Conservation (phyloP, 2,888 invertebrate species). For the Drosophila nigricruria region DNA sequence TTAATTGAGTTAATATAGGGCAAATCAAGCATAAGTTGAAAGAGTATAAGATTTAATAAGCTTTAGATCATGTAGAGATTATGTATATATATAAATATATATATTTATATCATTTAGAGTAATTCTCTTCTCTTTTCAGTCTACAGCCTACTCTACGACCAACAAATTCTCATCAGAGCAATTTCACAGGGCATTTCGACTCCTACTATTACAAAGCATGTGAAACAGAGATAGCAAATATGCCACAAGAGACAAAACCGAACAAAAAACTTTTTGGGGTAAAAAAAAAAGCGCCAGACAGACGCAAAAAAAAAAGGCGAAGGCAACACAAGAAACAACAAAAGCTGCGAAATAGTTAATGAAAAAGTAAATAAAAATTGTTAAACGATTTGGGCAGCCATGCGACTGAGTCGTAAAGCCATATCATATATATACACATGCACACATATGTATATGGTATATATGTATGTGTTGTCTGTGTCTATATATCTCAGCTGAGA, state of each 20-base stretch:
- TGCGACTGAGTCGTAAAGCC: slow-evolving; percentile 59
- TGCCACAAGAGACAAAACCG: neutral
- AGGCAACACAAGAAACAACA: slow-evolving; percentile 34
- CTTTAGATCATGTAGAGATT: neutral
- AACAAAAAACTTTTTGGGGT: neutral
- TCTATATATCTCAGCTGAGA: slow-evolving; percentile 10
- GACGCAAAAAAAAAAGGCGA: slow-evolving; percentile 28
- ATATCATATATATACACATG: neutral
- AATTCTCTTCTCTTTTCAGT: neutral
- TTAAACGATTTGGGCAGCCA: slow-evolving; percentile 58
- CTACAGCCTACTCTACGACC: neutral
- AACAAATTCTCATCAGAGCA: no score
- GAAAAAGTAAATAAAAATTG: slow-evolving; percentile 71
- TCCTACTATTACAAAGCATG: neutral
- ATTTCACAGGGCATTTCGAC: slow-evolving; percentile 22
- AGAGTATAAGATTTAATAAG: neutral
- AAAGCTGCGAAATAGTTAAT: slow-evolving; percentile 72
- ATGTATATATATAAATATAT: neutral
- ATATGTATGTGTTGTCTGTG: slow-evolving; percentile 4
- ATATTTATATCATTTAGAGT: neutral
- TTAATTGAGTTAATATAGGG: neutral
- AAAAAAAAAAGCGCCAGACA: slow-evolving; percentile 30
- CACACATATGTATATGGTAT: slow-evolving; percentile 15
- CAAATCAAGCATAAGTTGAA: neutral
- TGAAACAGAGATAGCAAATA: slow-evolving; percentile 22